phyloP scores from a whole-genome alignment of 2,113 vertebrate species.

The Monopterus albus region DNA sequence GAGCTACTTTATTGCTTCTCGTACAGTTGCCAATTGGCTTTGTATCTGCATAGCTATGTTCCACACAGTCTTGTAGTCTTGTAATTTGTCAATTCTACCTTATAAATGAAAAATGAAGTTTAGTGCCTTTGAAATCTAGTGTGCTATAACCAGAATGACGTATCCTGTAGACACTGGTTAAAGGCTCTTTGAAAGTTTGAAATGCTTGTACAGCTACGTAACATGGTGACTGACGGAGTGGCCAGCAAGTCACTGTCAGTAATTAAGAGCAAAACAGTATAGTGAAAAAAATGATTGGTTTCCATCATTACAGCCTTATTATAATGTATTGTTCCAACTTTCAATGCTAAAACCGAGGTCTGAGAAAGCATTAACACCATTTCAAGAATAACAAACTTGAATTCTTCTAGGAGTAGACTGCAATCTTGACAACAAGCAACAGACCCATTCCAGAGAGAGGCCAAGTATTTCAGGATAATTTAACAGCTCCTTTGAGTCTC shows the following conservation, averaged over 20 bases:
- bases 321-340: no score
- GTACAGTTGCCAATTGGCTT: slow-evolving; percentile 13
- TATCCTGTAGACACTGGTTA: background rate
- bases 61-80: slow-evolving; percentile 14
- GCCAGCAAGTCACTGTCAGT: no score
- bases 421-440: slow-evolving; percentile 14
- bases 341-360: background rate
- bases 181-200: background rate
- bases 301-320: no score
- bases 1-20: slow-evolving; percentile 28
- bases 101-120: slow-evolving; percentile 32
- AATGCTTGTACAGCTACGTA: background rate
- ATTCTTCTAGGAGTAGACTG: background rate
- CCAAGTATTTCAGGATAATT: slow-evolving; percentile 38
- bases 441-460: slow-evolving; percentile 1
- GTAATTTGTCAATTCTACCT: no score
- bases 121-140: no score
- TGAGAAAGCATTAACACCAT: background rate
- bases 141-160: background rate
- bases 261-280: no score
- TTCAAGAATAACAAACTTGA: background rate
- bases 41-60: background rate
- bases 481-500: slow-evolving; percentile 53
- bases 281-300: no score
- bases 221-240: background rate